Base-by-base conservation (phyloP, 2,113 vertebrate species). In the Sinocyclocheilus anophthalmus region DNA sequence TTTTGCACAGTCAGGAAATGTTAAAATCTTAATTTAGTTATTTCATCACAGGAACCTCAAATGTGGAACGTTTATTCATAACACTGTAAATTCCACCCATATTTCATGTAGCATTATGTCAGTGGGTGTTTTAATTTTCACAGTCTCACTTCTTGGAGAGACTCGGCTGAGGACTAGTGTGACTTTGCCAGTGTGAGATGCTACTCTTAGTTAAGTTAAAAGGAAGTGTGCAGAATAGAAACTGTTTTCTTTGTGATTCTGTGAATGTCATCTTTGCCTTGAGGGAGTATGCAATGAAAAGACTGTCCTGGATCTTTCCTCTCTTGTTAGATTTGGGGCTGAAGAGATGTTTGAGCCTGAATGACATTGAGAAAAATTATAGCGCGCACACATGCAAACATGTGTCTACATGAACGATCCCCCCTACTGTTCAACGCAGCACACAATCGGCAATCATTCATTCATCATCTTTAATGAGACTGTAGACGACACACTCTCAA, bases 31-130 rank as follows among this genome's bases (percentile, higher is more conserved):
- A 7, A 55, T 50, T 55, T 18, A 55, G 24, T 33, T 30, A 20
- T 77, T 55, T 22, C 4, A 18, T 81, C 2, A 20, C 39, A 50
- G 18, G 14, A 81, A 48, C 42, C 61, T 67, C n/a, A 81, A 18
- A 45, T 42, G 37, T 79, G 76, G 20, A 79, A 59, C 26, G n/a
- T 65, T 81, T 81, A 81, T 67, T 18, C 53, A 67, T 48, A 37
- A 70, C 63, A 50, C 45, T 82, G 81, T 53, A 82, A 70, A 82
- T 82, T 45, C 70, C 81, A 67, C 14, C 22, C 80, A 69, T 50
- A 81, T 53, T 70, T 69, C 16, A 69, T 18, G 1, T 50, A 22
- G 63, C 12, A 69, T 33, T 82, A 82, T 50, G 42, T 82, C 65
- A n/a, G 42, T 18, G 81, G 22, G 45, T 33, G 45, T 55, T 48